phyloP scores from a whole-genome alignment of 2,113 vertebrate genomes.

The Tyto alba region DNA sequence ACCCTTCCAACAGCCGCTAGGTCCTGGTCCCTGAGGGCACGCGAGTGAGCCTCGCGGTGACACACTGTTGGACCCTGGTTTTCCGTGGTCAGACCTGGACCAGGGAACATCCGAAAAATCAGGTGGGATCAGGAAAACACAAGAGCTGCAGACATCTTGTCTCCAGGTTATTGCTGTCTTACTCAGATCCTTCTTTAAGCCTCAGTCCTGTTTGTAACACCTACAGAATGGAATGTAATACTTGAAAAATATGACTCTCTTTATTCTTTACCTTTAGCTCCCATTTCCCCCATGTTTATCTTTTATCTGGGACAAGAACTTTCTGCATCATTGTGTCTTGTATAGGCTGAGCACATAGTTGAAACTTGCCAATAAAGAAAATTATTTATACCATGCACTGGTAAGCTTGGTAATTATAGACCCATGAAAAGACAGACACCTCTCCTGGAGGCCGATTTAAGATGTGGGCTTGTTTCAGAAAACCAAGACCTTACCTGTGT shows the following conservation, averaged over 20 bases:
- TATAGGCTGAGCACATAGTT: conserved; percentile 57
- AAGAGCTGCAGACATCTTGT: background rate
- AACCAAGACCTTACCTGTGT: background rate
- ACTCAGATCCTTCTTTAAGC: background rate
- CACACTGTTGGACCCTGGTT: background rate
- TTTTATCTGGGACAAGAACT: conserved; percentile 24
- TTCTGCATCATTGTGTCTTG: conserved; percentile 41
- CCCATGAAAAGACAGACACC: background rate
- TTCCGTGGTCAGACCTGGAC: background rate
- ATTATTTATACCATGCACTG: conserved; percentile 39
- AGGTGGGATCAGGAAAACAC: background rate
- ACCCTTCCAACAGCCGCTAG: background rate
- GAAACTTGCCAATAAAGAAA: conserved; percentile 60
- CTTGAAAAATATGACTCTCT: conserved; percentile 3
- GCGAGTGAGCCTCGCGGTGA: background rate
- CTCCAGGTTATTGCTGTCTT: background rate
- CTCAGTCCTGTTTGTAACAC: conserved; percentile 7
- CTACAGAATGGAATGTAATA: conserved; percentile 31
- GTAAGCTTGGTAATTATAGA: conserved; percentile 54
- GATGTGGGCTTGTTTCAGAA: background rate
- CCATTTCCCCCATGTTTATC: background rate
- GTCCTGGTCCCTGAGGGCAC: background rate
- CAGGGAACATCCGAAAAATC: background rate
- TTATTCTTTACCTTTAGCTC: background rate
- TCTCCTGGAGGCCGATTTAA: background rate